These are phyloP conservation scores for Thera obeliscata DNA, from an alignment of 2,888 invertebrate genomes.

Conservation along the genomic window DNA sequence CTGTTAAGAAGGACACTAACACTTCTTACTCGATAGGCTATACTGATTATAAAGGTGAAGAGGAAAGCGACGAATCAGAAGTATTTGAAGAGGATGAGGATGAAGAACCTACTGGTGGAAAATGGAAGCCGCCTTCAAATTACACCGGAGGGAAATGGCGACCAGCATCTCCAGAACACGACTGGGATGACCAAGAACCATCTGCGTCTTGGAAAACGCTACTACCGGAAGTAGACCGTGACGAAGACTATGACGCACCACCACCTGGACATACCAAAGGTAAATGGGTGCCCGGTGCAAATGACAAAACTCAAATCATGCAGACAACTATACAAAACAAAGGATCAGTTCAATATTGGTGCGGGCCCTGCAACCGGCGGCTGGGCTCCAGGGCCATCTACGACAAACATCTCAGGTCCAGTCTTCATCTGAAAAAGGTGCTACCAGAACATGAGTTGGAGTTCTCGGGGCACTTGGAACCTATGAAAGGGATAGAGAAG, in stretches of 20 bases:
- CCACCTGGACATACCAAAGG: constrained; percentile 90
- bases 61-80: constrained; percentile 83
- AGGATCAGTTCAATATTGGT: constrained; percentile 89
- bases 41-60: constrained; percentile 70
- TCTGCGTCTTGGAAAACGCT: constrained; percentile 87
- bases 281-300: constrained; percentile 91
- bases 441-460: constrained; percentile 89
- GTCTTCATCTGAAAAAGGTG: constrained; percentile 88
- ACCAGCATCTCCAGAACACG: constrained; percentile 76
- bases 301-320: constrained; percentile 82
- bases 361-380: constrained; percentile 91
- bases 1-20: constrained; percentile 79
- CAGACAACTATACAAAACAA: constrained; percentile 79
- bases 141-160: constrained; percentile 80
- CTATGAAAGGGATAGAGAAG: constrained; percentile 60
- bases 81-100: constrained; percentile 86
- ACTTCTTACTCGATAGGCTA: constrained; percentile 70
- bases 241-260: constrained; percentile 84
- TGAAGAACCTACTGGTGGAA: constrained; percentile 85
- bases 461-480: constrained; percentile 78
- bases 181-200: constrained; percentile 84
- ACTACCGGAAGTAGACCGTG: constrained; percentile 66
- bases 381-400: constrained; percentile 90
- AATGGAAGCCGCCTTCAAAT: constrained; percentile 88
- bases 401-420: constrained; percentile 90